phyloP scores from a whole-genome alignment of 2,888 invertebrate species.

The Idaea straminata region DNA sequence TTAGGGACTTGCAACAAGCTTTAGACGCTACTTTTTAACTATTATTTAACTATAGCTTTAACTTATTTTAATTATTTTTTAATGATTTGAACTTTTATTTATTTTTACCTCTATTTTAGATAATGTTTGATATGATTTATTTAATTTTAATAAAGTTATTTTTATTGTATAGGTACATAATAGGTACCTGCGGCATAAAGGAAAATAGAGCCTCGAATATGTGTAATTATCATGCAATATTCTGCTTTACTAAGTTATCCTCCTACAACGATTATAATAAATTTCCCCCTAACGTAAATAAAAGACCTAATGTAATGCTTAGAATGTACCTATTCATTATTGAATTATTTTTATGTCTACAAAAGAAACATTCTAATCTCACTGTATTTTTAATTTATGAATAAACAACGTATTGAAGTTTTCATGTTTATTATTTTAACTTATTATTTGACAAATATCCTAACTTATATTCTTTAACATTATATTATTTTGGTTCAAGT shows the following conservation, averaged over 20 bases:
- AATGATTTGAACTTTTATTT: too few species aligned
- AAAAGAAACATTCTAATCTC: background rate
- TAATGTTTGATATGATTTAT: background rate
- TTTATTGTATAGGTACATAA: background rate
- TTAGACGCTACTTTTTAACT: constrained; percentile 77
- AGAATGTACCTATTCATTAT: background rate
- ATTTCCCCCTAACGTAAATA: background rate
- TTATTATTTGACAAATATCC: too few species aligned
- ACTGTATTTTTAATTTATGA: background rate
- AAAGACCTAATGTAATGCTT: background rate
- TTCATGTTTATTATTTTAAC: background rate
- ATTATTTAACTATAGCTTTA: background rate
- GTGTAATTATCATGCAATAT: background rate
- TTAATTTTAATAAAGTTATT: background rate
- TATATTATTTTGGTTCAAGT: too few species aligned
- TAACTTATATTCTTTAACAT: too few species aligned
- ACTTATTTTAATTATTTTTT: background rate
- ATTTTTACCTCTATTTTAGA: background rate
- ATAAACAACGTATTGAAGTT: background rate
- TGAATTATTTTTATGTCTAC: background rate
- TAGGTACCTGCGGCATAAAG: background rate
- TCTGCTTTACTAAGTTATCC: background rate
- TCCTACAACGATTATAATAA: background rate
- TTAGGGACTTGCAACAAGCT: constrained; percentile 91
- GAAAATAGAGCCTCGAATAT: background rate